These are phyloP conservation scores for Augochlorella aurata DNA, from an alignment of 2,888 invertebrate genomes.

Conservation along the genomic window DNA sequence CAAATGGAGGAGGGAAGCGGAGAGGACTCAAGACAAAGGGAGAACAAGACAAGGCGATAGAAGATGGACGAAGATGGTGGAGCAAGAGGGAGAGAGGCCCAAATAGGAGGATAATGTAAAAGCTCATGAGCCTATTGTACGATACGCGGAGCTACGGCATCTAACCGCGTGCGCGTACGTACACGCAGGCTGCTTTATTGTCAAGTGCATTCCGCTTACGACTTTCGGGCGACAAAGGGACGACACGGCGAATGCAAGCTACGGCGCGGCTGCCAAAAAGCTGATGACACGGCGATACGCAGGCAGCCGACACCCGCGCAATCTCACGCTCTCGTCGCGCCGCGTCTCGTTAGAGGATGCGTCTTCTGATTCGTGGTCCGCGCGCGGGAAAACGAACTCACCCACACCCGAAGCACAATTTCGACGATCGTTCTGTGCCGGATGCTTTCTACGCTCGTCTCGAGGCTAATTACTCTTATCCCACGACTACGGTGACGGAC, in stretches of 20 bases:
- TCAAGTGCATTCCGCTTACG: constrained; percentile 67
- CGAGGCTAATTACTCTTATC: too few species aligned
- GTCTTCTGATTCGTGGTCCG: constrained; percentile 62
- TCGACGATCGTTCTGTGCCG: not conserved
- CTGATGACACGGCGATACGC: constrained; percentile 50
- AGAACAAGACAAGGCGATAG: not conserved
- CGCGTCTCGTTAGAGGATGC: constrained; percentile 54
- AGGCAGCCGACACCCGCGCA: constrained; percentile 20
- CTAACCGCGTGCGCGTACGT: constrained; percentile 46
- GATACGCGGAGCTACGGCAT: constrained; percentile 49
- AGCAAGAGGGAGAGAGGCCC: not conserved
- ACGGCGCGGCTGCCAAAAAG: constrained; percentile 67
- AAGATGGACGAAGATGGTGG: not conserved
- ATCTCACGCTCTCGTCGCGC: constrained; percentile 56
- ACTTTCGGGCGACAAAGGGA: constrained; percentile 61
- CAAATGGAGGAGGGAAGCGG: not conserved
- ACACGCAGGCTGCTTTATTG: constrained; percentile 61
- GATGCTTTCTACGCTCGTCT: too few species aligned
- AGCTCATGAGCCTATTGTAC: constrained; percentile 49
- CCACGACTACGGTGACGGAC: too few species aligned
- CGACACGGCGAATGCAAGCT: constrained; percentile 53
- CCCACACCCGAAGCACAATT: constrained; percentile 52
- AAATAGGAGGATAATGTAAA: constrained; percentile 29
- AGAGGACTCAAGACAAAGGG: not conserved
- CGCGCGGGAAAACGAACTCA: constrained; percentile 54